Conservation (phyloP, 92 coral and sea anemone species). For the Phymanthus crucifer region DNA sequence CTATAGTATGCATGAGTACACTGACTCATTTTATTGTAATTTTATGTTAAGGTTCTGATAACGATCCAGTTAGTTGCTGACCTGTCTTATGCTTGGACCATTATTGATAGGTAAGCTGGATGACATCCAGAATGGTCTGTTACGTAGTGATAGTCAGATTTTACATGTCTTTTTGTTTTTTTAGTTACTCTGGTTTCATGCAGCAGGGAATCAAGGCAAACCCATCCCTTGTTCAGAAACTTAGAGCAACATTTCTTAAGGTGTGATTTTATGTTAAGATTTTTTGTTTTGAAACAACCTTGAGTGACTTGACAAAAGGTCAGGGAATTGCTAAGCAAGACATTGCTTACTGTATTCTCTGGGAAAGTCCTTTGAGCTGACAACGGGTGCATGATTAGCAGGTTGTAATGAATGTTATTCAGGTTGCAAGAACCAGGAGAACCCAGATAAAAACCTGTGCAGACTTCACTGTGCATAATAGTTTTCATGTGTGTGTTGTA, state of each 20-base stretch:
- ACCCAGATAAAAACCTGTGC: too few species aligned
- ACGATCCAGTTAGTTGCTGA: slow-evolving; percentile 98
- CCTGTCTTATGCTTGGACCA: slow-evolving; percentile 93
- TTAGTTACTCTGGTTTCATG: slow-evolving; percentile 94
- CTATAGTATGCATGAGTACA: too few species aligned
- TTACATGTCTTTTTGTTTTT: not conserved
- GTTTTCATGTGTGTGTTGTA: not conserved
- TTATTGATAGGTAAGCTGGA: slow-evolving; percentile 78
- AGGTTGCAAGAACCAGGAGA: too few species aligned
- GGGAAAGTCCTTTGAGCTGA: too few species aligned
- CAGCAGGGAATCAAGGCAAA: slow-evolving; percentile 92
- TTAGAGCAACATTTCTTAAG: slow-evolving; percentile 97
- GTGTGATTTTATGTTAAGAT: slow-evolving; percentile 19
- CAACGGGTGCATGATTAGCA: too few species aligned
- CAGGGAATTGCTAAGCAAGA: too few species aligned
- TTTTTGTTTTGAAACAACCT: not conserved
- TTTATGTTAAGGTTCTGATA: slow-evolving; percentile 72
- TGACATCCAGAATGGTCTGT: not conserved
- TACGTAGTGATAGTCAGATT: not conserved
- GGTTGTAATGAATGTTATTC: too few species aligned
- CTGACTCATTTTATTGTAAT: not conserved
- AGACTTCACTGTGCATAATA: too few species aligned
- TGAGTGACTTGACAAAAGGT: too few species aligned
- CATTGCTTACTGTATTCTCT: too few species aligned
- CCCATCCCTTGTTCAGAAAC: slow-evolving; percentile 89